phyloP scores from a whole-genome alignment of 1,140 invertebrate species.

The Dreissena polymorpha region DNA sequence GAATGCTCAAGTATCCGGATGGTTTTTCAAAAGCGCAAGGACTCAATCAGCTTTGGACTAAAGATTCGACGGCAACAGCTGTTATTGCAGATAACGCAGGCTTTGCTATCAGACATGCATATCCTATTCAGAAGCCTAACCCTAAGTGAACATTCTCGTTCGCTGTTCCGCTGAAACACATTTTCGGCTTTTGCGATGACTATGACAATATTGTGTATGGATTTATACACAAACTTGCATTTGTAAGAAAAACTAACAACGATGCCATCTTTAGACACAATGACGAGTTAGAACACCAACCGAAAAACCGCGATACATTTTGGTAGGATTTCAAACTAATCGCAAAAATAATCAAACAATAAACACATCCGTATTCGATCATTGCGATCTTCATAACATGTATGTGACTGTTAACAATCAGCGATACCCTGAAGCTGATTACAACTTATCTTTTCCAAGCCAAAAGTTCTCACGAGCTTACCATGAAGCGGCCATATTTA shows the following conservation, averaged over 20 bases:
- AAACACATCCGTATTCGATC: too few relatives aligned
- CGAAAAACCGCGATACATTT: slow-evolving; percentile 5
- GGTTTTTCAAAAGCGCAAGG: not conserved
- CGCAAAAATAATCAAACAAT: slow-evolving; percentile 41
- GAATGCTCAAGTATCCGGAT: slow-evolving; percentile 7
- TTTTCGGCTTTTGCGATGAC: not conserved
- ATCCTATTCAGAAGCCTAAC: not conserved
- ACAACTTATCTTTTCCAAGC: slow-evolving; percentile 37
- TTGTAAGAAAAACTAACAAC: slow-evolving; percentile 19
- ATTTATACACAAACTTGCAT: not conserved
- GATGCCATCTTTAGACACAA: slow-evolving; percentile 28
- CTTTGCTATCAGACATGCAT: slow-evolving; percentile 5
- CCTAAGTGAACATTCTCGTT: slow-evolving; percentile 10
- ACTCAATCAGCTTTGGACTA: slow-evolving; percentile 2
- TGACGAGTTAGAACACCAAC: not conserved
- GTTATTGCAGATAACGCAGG: not conserved
- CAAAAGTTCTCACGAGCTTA: slow-evolving; percentile 52
- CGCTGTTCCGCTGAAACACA: slow-evolving; percentile 3
- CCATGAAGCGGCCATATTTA: slow-evolving; percentile 39
- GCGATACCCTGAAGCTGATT: slow-evolving; percentile 33
- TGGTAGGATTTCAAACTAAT: slow-evolving; percentile 34
- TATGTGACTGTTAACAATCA: too few relatives aligned
- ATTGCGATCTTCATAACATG: too few relatives aligned
- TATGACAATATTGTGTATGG: slow-evolving; percentile 9
- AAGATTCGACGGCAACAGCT: slow-evolving; percentile 5